Conservation (phyloP, 1,140 invertebrate genomes). For the Drosophila sulfurigaster region DNA sequence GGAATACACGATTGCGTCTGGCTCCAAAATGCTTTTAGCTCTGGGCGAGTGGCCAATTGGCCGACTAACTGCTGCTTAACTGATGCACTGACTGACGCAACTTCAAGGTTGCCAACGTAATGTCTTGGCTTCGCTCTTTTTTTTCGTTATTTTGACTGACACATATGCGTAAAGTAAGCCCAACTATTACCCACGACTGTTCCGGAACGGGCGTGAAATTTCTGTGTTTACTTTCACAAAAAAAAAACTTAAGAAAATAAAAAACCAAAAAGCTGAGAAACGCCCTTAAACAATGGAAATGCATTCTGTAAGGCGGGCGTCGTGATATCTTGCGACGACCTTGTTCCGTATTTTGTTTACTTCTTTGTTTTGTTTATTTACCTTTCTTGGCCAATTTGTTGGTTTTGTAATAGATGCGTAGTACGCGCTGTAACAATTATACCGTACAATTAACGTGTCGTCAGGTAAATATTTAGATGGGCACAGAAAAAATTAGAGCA, state of each 20-base stretch:
- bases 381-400: constrained; percentile 5
- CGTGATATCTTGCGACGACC: constrained; percentile 41
- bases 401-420: constrained; percentile 27
- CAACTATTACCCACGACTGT: constrained; percentile 36
- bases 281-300: constrained; percentile 59
- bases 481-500: not conserved
- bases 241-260: constrained; percentile 16
- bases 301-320: constrained; percentile 57
- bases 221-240: constrained; percentile 65
- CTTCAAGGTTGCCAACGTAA: constrained; percentile 61
- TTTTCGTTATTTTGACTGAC: not conserved
- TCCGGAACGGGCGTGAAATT: constrained; percentile 66
- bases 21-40: not conserved
- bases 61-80: not conserved
- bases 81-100: constrained; percentile 46
- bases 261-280: not conserved
- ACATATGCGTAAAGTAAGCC: constrained; percentile 24
- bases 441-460: constrained; percentile 11
- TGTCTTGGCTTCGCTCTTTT: not conserved
- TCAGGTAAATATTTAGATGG: constrained; percentile 16
- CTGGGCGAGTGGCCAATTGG: constrained; percentile 17
- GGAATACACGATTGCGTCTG: not conserved
- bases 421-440: constrained; percentile 12
- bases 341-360: constrained; percentile 41
- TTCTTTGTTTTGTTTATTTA: constrained; percentile 43